Percentiles rank a stretch among this genome's conserved stretches.
These are phyloP conservation scores for Semnornis frantzii DNA, from an alignment of 2,113 vertebrate species.

Conservation along the genomic window DNA sequence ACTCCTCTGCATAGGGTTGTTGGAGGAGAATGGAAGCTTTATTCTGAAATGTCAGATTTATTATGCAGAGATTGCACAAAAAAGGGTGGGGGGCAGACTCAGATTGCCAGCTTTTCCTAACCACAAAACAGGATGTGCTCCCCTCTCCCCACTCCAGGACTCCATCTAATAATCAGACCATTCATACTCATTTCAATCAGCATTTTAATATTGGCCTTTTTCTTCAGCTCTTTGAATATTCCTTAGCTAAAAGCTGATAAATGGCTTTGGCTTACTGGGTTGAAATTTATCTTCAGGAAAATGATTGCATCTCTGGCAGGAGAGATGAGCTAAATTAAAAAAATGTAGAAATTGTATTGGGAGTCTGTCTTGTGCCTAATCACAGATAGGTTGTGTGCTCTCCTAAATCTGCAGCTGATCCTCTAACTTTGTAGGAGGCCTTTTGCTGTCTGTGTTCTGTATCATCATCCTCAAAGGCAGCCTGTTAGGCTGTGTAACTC, in stretches of 20 bases:
- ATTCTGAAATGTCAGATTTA: slow-evolving; percentile 41
- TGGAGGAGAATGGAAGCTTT: slow-evolving; percentile 53
- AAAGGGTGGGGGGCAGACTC: slow-evolving; percentile 14
- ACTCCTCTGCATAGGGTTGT: background rate
- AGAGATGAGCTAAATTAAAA: background rate
- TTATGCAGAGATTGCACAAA: slow-evolving; percentile 16
- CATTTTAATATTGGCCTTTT: slow-evolving; percentile 21
- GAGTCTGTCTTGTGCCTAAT: background rate
- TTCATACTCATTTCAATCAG: slow-evolving; percentile 34
- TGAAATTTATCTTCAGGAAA: slow-evolving; percentile 12
- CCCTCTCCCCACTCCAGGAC: background rate
- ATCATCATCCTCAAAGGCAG: background rate
- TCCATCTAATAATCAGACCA: slow-evolving; percentile 45
- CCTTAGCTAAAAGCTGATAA: slow-evolving; percentile 22
- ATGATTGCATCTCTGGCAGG: slow-evolving; percentile 16
- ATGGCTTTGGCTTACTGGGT: background rate
- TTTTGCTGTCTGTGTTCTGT: accelerated
- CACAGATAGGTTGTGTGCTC: background rate
- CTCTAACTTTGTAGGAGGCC: background rate
- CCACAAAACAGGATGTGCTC: slow-evolving; percentile 47
- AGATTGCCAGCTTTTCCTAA: slow-evolving; percentile 56
- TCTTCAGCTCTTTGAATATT: slow-evolving; percentile 27
- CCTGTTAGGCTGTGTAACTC: background rate
- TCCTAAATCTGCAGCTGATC: background rate
- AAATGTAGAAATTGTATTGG: background rate